phyloP scores from a whole-genome alignment of 2,113 vertebrate genomes.

The Apodemus speciosus region DNA sequence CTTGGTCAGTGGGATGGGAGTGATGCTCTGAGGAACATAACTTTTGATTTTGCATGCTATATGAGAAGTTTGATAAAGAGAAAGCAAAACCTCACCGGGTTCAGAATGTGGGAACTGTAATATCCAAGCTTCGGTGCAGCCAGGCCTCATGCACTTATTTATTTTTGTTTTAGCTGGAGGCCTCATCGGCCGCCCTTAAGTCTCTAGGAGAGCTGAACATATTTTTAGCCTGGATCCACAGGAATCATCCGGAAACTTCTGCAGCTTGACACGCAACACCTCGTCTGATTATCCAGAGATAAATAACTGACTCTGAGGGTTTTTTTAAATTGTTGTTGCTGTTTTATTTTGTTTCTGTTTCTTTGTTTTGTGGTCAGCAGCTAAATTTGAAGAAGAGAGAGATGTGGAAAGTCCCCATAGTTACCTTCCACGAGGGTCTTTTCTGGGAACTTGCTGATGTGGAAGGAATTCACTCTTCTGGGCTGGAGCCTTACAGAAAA shows the following conservation, averaged over 20 bases:
- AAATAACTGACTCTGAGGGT: neutral
- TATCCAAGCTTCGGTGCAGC: accelerated
- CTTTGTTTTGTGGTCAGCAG: neutral
- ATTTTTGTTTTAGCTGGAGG: conserved; percentile 86
- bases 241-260: conserved; percentile 53
- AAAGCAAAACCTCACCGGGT: neutral
- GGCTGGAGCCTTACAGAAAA: neutral
- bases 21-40: neutral
- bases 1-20: neutral
- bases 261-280: neutral
- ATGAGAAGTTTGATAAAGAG: neutral
- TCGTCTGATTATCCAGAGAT: neutral
- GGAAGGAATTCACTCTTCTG: neutral
- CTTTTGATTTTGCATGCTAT: neutral
- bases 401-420: neutral
- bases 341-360: neutral
- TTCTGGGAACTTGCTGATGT: neutral
- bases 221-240: conserved; percentile 91
- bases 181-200: conserved; percentile 87
- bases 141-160: neutral
- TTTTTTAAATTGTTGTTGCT: neutral
- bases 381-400: neutral
- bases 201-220: conserved; percentile 93
- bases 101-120: neutral
- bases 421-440: neutral